Evolutionary conservation across 2,113 vertebrate genomes (phyloP), one percentile per base, ranked within the genome.

Genomic region (Vireo altiloquus): DNA sequence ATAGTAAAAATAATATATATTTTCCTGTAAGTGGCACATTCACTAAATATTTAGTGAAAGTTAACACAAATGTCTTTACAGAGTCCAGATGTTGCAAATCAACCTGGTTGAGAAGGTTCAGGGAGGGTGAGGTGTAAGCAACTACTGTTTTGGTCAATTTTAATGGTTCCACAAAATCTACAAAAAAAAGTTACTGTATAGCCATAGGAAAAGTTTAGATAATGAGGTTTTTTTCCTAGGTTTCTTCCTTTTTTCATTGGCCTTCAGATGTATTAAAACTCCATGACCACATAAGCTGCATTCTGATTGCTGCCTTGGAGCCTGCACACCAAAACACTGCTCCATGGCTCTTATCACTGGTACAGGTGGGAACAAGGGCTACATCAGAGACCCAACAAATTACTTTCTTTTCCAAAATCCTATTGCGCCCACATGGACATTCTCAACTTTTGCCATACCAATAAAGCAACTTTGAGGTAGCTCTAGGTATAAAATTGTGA

Each of bases 291-390:
- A 15, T 44, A 33, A 64, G 4, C 13, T 56, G 9, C 15, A 39
- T 72, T 81, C 23, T 6, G 2, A 57, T 46, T 30, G 25, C 52
- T 79, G 42, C 9, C 21, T 23, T 23, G 24, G 30, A 72, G 4
- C 33, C 42, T 69, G 44, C 54, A 56, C 14, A 78, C 17, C 10
- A 52, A 52, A 47, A 69, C 14, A 42, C 4, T 44, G 19, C 30
- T 72, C 23, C 70, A 9, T 23, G 11, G 40, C 20, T 57, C 11
- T 42, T 54, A 42, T 16, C 1, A 2, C 1, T 4, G 3, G 13
- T 50, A 85, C 61, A 31, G 28, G 13, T 7, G 1, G 28, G 21
- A 6, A 27, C 0, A 0, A 74, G 27, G 8, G 18, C 13, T 65
- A 28, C 0, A 0, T 56, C 59, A 60, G 7, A 75, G 25, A 15